These are phyloP conservation scores for Lasioglossum villosulum DNA, from an alignment of 2,888 invertebrate species.

Conservation along the genomic window DNA sequence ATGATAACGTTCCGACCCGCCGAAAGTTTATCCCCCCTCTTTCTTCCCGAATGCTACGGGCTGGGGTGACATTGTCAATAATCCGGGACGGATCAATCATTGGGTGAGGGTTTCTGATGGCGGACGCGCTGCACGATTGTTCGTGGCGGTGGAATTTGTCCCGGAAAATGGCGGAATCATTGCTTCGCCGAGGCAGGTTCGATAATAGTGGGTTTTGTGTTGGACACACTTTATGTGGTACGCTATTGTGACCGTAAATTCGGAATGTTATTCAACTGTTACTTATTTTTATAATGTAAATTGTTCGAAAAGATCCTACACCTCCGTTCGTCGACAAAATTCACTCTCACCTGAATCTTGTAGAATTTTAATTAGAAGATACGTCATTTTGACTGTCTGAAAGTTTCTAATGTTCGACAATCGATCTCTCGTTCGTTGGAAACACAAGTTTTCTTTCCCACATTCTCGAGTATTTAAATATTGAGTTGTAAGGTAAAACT, in stretches of 20 bases:
- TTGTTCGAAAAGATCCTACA: not conserved
- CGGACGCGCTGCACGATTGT: not conserved
- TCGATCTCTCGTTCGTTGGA: not conserved
- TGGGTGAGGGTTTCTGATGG: not conserved
- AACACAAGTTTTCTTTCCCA: not conserved
- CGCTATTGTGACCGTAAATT: not conserved
- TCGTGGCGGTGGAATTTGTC: not conserved
- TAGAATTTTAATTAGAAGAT: not conserved
- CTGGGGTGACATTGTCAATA: conserved; percentile 28
- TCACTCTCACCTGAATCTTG: not conserved
- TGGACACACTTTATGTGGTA: not conserved
- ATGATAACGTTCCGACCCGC: conserved; percentile 73
- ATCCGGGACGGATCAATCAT: conserved; percentile 11
- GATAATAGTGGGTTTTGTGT: not conserved
- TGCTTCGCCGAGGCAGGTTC: not conserved
- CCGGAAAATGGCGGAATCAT: not conserved
- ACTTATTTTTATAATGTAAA: too few relatives aligned
- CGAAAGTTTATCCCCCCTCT: conserved; percentile 46
- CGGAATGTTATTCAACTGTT: not conserved
- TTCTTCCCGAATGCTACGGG: conserved; percentile 3
- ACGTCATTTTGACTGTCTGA: not conserved
- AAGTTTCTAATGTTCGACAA: not conserved
- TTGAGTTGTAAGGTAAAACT: not conserved
- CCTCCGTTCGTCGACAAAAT: not conserved
- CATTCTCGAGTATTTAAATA: not conserved